phyloP scores from a whole-genome alignment of 2,888 invertebrate genomes.

The Luperina nickerlii region DNA sequence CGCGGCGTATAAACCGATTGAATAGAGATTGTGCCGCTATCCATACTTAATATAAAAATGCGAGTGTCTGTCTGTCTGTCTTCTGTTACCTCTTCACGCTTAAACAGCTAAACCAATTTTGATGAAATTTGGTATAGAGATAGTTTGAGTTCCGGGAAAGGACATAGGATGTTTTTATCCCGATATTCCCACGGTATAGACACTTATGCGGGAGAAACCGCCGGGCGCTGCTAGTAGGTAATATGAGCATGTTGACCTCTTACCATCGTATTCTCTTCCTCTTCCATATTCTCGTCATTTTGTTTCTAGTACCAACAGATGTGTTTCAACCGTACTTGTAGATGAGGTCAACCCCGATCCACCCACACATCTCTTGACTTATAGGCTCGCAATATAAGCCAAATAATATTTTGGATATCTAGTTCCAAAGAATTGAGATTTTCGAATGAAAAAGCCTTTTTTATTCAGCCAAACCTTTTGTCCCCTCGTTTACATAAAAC shows the following conservation, averaged over 20 bases:
- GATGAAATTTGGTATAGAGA: no score
- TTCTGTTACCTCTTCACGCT: no score
- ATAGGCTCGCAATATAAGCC: neutral
- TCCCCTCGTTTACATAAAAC: constrained; percentile 44
- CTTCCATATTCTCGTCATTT: neutral
- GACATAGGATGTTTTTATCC: no score
- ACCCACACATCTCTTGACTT: neutral
- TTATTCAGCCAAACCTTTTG: constrained; percentile 34
- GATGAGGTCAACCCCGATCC: neutral
- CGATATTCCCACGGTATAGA: no score
- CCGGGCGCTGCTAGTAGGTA: no score
- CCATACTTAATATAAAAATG: no score
- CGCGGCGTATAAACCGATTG: no score
- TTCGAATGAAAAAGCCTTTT: constrained; percentile 19
- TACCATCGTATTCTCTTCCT: neutral
- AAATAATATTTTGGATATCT: constrained; percentile 17
- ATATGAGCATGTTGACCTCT: neutral
- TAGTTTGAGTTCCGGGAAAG: no score
- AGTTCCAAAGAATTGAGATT: constrained; percentile 13
- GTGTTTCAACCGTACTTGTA: neutral
- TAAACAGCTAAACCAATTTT: no score
- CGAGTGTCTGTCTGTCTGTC: no score
- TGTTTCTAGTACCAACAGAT: neutral
- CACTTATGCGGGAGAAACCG: no score
- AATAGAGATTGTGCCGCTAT: no score